Conservation (phyloP, 2,888 invertebrate genomes). For the Drosophila fungiperda region DNA sequence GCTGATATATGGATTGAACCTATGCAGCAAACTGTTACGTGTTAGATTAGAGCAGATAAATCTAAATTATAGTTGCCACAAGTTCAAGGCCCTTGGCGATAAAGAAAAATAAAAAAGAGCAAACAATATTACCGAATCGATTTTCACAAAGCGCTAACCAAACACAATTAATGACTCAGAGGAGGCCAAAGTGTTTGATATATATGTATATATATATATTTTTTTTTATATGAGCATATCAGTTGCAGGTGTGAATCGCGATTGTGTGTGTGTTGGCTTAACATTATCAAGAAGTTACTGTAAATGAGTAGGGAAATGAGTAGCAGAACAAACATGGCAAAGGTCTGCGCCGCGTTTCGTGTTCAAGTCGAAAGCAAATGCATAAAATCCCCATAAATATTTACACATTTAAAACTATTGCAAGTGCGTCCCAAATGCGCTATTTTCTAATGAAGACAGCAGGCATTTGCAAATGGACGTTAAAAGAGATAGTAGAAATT, state of each 20-base stretch:
- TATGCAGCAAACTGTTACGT: neutral
- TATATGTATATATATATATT: constrained; percentile 8
- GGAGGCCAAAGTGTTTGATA: constrained; percentile 15
- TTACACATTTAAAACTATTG: constrained; percentile 29
- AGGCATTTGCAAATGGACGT: neutral
- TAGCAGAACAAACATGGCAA: constrained; percentile 37
- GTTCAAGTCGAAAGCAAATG: constrained; percentile 15
- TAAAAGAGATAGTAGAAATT: neutral
- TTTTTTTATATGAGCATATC: neutral
- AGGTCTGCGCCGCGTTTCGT: constrained; percentile 32
- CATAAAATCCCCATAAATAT: constrained; percentile 34
- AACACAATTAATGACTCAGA: constrained; percentile 31
- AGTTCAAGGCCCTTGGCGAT: constrained; percentile 30
- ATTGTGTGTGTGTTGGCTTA: constrained; percentile 23
- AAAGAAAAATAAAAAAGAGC: neutral
- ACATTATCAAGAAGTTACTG: constrained; percentile 41
- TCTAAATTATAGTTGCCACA: constrained; percentile 8
- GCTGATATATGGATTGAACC: constrained; percentile 4
- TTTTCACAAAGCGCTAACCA: constrained; percentile 4
- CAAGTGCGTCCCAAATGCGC: constrained; percentile 8
- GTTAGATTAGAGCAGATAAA: neutral
- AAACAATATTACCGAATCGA: neutral
- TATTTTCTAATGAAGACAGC: neutral
- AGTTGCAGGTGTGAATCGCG: constrained; percentile 27
- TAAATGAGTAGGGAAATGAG: neutral